Conservation (phyloP, 2,797 vertebrate species). For the Graptemys geographica region DNA sequence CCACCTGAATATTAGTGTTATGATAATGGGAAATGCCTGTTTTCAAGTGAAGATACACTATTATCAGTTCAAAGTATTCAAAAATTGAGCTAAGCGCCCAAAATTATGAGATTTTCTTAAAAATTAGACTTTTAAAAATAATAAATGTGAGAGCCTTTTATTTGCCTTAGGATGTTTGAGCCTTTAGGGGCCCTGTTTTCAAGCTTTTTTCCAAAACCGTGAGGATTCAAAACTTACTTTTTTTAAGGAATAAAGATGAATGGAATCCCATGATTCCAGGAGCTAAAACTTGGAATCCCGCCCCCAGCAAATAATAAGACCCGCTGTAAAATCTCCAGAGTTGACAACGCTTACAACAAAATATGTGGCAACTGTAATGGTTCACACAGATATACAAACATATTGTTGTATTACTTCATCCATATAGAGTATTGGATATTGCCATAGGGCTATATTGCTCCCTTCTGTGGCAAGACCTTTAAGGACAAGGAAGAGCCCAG, state of each 20-base stretch:
- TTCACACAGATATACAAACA: background rate
- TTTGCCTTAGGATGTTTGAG: background rate
- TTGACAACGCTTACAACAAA: background rate
- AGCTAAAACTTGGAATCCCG: background rate
- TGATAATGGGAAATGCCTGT: background rate
- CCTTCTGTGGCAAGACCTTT: background rate
- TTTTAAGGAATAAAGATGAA: background rate
- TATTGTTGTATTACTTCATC: background rate
- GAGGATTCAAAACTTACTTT: background rate
- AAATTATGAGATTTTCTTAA: background rate
- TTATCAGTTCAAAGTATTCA: background rate
- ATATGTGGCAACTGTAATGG: background rate
- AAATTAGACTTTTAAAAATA: background rate
- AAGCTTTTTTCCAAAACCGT: background rate
- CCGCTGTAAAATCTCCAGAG: background rate
- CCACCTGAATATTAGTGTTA: background rate
- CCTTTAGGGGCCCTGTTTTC: background rate
- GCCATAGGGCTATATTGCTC: background rate
- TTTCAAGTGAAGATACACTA: slow-evolving; percentile 19
- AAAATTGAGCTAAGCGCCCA: background rate
- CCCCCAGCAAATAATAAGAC: background rate
- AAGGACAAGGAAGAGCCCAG: background rate
- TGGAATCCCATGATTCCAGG: background rate
- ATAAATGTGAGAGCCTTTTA: background rate
- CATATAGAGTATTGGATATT: background rate